Evolutionary conservation across 23 tunicate species (phyloP).

Genomic region (Ciona savignyi): DNA sequence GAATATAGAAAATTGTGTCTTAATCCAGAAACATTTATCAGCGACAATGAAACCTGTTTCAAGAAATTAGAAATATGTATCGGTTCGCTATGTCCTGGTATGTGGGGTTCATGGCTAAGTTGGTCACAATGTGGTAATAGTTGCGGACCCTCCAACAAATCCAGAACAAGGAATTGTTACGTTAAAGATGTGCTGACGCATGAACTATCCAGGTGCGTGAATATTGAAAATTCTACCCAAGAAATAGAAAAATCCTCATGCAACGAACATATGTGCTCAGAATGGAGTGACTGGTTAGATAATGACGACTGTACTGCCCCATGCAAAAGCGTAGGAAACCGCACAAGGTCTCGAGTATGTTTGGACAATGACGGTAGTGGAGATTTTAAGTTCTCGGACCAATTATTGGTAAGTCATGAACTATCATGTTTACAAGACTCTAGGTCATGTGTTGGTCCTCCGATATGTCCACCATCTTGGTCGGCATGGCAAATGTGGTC

Average conservation of each 20-base stretch:
- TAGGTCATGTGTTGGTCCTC: conserved; percentile 9
- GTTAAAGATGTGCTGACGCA: neutral
- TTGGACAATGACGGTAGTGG: too few species aligned
- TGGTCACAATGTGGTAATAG: conserved; percentile 22
- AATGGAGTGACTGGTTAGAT: conserved; percentile 19
- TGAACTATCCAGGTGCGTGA: conserved; percentile 2
- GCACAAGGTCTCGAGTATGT: conserved; percentile 8
- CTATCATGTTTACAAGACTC: neutral
- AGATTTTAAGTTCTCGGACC: neutral
- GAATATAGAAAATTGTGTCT: neutral
- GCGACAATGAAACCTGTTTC: neutral
- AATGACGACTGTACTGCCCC: conserved; percentile 12
- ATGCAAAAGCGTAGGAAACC: conserved; percentile 6
- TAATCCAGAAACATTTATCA: neutral
- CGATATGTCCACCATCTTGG: conserved; percentile 23
- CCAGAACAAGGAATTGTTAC: conserved; percentile 7
- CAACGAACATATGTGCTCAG: conserved; percentile 14
- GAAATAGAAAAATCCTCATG: neutral
- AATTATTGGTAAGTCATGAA: neutral
- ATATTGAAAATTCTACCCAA: neutral
- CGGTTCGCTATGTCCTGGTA: conserved; percentile 18
- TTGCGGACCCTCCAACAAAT: conserved; percentile 11
- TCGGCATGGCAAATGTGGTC: neutral
- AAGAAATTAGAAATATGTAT: neutral
- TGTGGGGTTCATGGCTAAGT: conserved; percentile 23